Base-by-base conservation (phyloP, 2,797 vertebrate species). In the Paedocypris micromegethes region DNA sequence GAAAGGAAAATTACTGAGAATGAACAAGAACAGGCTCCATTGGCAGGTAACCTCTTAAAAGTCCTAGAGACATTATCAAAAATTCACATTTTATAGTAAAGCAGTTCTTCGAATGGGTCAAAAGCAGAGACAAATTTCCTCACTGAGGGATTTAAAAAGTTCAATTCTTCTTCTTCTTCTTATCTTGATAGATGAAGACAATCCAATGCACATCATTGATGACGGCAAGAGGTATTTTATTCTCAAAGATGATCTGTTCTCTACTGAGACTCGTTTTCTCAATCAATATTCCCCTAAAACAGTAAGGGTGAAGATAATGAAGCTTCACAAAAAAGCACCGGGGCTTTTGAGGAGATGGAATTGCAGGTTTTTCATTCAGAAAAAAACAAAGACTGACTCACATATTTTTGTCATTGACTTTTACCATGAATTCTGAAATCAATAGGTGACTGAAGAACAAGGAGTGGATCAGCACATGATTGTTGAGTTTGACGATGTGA, bases 1-100 rank as follows among this genome's bases (percentile, higher is more conserved):
- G 88, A 89, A 59, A 78, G 86, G 47, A 78, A 83, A 67, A 84
- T 90, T 68, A 68, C 50, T 57, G 64, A 75, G n/a, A 89, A 83
- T 68, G 82, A 87, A 70, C 83, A 64, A 49, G 80, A 86, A 62
- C 70, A 86, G 55, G 75, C 81, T n/a, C 39, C n/a, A 69, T 68
- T 86, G 49, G 68, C 70, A 46, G 84, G 88, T 90, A 82, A 81
- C 40, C 53, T 1, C 8, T 3, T 3, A 9, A 60, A 3, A 67
- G 23, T 40, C 66, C 58, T 3, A 41, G 3, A 49, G 3, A 60
- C 38, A 9, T 49, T n/a, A 43, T 6, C 2, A 6, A 42, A 40
- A 47, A 53, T 8, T 6, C 0, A 7, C n/a, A 5, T 40, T 6
- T 2, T 42, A 5, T 37, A 2, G 5, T 59, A 23, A 23, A 23